Conservation (phyloP, 2,888 invertebrate species). For the Tetragnatha montana region DNA sequence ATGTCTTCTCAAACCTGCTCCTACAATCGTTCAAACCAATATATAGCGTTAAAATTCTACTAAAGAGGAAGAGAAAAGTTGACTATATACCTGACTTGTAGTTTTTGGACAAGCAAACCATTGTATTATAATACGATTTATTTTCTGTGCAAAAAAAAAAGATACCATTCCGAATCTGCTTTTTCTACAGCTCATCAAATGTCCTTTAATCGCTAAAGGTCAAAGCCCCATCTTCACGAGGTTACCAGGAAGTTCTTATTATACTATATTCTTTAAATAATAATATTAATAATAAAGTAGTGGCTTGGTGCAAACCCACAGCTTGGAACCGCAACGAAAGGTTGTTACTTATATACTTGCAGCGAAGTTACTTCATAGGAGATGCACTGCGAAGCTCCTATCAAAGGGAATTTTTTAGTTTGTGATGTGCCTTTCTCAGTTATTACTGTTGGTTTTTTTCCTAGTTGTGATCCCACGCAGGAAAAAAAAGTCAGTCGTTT, state of each 20-base stretch:
- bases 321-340: constrained; percentile 62
- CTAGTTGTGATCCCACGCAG: not conserved
- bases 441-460: constrained; percentile 49
- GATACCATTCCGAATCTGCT: constrained; percentile 11
- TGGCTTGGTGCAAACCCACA: constrained; percentile 51
- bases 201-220: constrained; percentile 31
- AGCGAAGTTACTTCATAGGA: constrained; percentile 49
- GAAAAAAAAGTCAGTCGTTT: not conserved
- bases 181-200: constrained; percentile 49
- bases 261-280: not conserved
- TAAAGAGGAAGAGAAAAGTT: constrained; percentile 44
- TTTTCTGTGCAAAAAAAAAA: constrained; percentile 46
- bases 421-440: constrained; percentile 71
- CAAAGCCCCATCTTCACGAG: not conserved
- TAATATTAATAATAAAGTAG: constrained; percentile 16
- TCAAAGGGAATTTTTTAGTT: constrained; percentile 61
- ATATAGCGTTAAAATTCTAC: not conserved
- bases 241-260: constrained; percentile 17
- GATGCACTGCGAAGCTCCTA: constrained; percentile 65
- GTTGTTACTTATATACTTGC: constrained; percentile 34
- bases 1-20: not conserved
- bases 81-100: constrained; percentile 59
- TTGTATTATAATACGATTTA: constrained; percentile 44
- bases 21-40: not conserved
- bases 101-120: constrained; percentile 15